Evolutionary conservation across 2,113 vertebrate genomes (phyloP), one percentile per base, ranked within the genome.

Genomic region (crab-eating macaque (Macaca fascicularis)): DNA sequence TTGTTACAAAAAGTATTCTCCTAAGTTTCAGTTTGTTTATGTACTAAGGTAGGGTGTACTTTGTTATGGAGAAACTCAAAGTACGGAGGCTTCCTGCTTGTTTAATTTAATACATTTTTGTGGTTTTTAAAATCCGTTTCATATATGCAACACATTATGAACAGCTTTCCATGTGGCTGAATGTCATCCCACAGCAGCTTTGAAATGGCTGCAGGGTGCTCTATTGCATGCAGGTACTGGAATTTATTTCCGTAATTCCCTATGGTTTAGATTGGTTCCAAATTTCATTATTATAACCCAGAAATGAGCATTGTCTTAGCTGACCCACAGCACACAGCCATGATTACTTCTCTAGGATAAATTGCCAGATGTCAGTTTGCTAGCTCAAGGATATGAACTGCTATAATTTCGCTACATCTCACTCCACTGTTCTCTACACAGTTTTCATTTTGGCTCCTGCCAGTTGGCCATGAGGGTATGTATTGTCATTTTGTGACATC

Each of bases 241-340:
- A 78, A 93, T 89, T 90, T 72, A 91, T 96, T 89, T 81, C 67
- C 57, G 2, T 23, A 57, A 92, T 93, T 92, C 70, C 79, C 52
- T 75, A 8, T 48, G 55, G 76, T 67, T 95, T 82, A 59, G 30
- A 14, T 72, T 83, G 69, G 11, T 81, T 93, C 13, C 40, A 61
- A 81, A 94, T 59, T 89, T 86, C 82, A 75, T 90, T 90, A 30
- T 70, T 87, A 50, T 30, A 17, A 52, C 48, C 25, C 69, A 89
- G 89, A 97, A 93, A 67, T 59, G 40, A 85, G 52, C 43, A 25
- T 82, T 82, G 30, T 79, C 86, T 93, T 32, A 57, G 57, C 25
- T 89, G 6, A 75, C 52, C 2, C 40, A 52, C 79, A 27, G 3
- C 45, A 83, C 30, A 61, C 20, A 40, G 38, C 12, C 84, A n/a